phyloP scores from a whole-genome alignment of 2,797 vertebrate genomes.

The Pteropus rufus region DNA sequence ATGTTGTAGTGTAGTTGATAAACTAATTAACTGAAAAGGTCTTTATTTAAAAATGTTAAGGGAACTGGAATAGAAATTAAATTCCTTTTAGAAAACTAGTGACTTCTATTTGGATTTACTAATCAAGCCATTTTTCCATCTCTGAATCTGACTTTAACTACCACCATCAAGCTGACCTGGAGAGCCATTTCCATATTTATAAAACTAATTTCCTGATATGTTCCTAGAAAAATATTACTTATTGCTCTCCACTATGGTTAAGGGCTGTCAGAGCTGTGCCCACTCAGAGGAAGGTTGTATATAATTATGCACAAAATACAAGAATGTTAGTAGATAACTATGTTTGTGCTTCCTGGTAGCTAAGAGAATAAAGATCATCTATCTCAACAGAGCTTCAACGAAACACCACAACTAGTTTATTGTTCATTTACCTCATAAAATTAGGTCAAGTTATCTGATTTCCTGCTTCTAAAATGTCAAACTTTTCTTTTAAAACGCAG shows the following conservation, averaged over 20 bases:
- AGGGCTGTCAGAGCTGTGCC: slow-evolving; percentile 41
- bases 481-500: neutral
- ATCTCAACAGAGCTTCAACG: neutral
- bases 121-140: neutral
- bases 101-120: neutral
- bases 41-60: neutral
- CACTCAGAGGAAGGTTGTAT: slow-evolving; percentile 37
- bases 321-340: slow-evolving; percentile 16
- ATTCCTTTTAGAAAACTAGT: neutral
- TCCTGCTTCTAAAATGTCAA: neutral
- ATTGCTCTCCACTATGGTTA: slow-evolving; percentile 39
- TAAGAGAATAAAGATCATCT: slow-evolving; percentile 43
- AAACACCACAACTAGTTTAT: neutral
- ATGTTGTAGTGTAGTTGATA: neutral
- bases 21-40: neutral
- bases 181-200: slow-evolving; percentile 65
- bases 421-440: slow-evolving; percentile 15
- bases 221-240: slow-evolving; percentile 68
- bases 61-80: neutral
- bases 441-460: neutral
- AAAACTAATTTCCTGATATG: slow-evolving; percentile 29
- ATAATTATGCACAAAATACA: slow-evolving; percentile 62
- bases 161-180: slow-evolving; percentile 37
- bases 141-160: neutral
- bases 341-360: neutral